phyloP scores from a whole-genome alignment of 2,888 invertebrate genomes.

The Apodemia zela region DNA sequence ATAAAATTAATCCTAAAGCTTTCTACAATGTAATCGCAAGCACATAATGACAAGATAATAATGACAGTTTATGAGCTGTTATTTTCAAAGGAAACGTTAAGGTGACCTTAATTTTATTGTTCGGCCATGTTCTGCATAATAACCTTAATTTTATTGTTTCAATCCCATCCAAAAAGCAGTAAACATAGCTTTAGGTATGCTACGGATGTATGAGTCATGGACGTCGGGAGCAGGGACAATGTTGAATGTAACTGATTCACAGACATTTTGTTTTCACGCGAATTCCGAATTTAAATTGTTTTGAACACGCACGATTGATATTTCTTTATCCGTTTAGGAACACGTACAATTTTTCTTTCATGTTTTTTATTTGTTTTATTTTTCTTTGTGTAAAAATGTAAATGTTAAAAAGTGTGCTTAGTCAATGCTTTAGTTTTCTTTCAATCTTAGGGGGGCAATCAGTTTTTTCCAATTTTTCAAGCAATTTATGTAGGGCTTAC shows the following conservation, averaged over 20 bases:
- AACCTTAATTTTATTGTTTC: slow-evolving; percentile 47
- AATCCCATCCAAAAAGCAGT: slow-evolving; percentile 37
- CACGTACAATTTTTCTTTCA: slow-evolving; percentile 23
- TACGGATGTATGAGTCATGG: slow-evolving; percentile 41
- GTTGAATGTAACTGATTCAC: slow-evolving; percentile 55
- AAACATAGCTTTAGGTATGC: slow-evolving; percentile 36
- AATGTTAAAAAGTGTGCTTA: too few species aligned
- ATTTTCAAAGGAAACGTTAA: slow-evolving; percentile 21
- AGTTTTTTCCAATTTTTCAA: too few species aligned
- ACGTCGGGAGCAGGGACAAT: slow-evolving; percentile 47
- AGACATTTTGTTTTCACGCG: slow-evolving; percentile 57
- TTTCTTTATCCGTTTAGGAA: slow-evolving; percentile 49
- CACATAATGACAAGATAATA: slow-evolving; percentile 11
- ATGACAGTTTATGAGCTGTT: slow-evolving; percentile 20
- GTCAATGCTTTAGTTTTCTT: too few species aligned
- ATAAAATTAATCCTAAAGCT: slow-evolving; percentile 12
- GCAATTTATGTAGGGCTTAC: too few species aligned
- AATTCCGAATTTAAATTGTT: slow-evolving; percentile 66
- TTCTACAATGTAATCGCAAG: background rate
- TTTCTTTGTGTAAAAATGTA: too few species aligned
- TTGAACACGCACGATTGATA: slow-evolving; percentile 49
- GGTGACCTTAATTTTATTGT: slow-evolving; percentile 18
- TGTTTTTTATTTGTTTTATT: too few species aligned
- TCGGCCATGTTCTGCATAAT: slow-evolving; percentile 25
- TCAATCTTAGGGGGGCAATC: too few species aligned